Percentiles rank a stretch among this genome's conserved stretches.
Evolutionary conservation across 2,888 invertebrate genomes (phyloP).

Genomic region (Gari tellinella): DNA sequence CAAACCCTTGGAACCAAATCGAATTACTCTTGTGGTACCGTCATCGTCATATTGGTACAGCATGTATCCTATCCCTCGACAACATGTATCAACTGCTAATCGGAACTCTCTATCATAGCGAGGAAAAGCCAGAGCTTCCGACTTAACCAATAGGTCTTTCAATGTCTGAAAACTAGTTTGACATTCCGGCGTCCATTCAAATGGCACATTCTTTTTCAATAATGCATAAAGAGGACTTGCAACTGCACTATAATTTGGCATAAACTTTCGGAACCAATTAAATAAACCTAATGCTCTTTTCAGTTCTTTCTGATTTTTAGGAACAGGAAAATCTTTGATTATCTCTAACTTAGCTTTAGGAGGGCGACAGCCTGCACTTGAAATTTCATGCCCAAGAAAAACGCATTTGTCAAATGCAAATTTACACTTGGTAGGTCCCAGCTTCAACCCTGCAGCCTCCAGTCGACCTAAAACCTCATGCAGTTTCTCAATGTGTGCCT

Average conservation of each 20-base stretch:
- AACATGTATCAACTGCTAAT: slow-evolving; percentile 51
- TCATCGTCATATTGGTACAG: slow-evolving; percentile 46
- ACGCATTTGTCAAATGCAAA: slow-evolving; percentile 13
- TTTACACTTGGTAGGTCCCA: slow-evolving; percentile 28
- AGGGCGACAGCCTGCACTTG: slow-evolving; percentile 26
- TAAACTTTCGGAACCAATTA: slow-evolving; percentile 61
- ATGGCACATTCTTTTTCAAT: slow-evolving; percentile 28
- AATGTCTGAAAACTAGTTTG: slow-evolving; percentile 35
- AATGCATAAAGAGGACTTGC: slow-evolving; percentile 34
- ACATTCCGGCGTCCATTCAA: slow-evolving; percentile 34
- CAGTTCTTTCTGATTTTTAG: slow-evolving; percentile 27
- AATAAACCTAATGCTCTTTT: slow-evolving; percentile 49
- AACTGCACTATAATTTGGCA: slow-evolving; percentile 36
- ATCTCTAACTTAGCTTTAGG: slow-evolving; percentile 16
- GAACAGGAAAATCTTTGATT: slow-evolving; percentile 14
- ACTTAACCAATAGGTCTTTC: slow-evolving; percentile 39
- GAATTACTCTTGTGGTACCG: slow-evolving; percentile 17
- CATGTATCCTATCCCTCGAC: slow-evolving; percentile 57
- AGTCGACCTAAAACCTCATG: slow-evolving; percentile 40
- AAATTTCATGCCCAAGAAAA: slow-evolving; percentile 43
- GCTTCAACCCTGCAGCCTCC: slow-evolving; percentile 39
- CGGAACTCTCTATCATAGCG: slow-evolving; percentile 44
- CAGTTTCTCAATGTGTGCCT: slow-evolving; percentile 39
- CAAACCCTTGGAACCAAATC: slow-evolving; percentile 44
- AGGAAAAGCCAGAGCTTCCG: slow-evolving; percentile 52